Base-by-base conservation (phyloP, 2,113 vertebrate species). In the Poicephalus gulielmi region DNA sequence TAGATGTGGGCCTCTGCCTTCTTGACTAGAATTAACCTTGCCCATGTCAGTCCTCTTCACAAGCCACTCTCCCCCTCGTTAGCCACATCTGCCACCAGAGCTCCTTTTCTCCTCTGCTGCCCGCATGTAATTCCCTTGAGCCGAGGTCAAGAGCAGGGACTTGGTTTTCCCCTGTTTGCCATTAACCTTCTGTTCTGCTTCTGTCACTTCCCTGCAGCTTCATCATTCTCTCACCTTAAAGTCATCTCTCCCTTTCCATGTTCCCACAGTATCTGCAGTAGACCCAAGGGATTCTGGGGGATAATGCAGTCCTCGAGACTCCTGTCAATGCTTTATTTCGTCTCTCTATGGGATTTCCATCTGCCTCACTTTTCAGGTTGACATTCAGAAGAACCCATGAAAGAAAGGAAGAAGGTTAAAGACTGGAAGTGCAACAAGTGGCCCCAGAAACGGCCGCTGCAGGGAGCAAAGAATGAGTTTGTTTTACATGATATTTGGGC, bases 61-160 rank as follows among this genome's bases (percentile, higher is more conserved):
- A 43, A 67, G 25, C 24, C 1, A 1, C 33, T 83, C 30, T 92
- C 13, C 47, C 53, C 11, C 37, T 50, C 13, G 18, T 69, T 19
- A 63, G 28, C 43, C 52, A 43, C 35, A 16, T 79, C 23, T 35
- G 62, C 31, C 46, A 33, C 7, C 13, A 20, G 43, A 41, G 24
- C 31, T 43, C 16, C 23, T 41, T 46, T 59, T 19, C 28, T 77
- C 13, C 30, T 47, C 39, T 64, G 25, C 47, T 68, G 25, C 33
- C 41, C 46, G 15, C 31, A 3, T 0, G 4, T 1, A 35, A 39
- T 62, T 74, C 39, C 27, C 75, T 74, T 0, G 0, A 53, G 66
- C 53, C 35, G 11, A 30, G 28, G 25, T 63, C 41, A 37, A 70
- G 66, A 67, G 60, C n/a, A n/a, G 27, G 41, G 18, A 9, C 31